Evolutionary conservation across 2,888 invertebrate genomes (phyloP), one percentile per base, ranked within the genome.

Genomic region (Cordylochernes scorpioides): DNA sequence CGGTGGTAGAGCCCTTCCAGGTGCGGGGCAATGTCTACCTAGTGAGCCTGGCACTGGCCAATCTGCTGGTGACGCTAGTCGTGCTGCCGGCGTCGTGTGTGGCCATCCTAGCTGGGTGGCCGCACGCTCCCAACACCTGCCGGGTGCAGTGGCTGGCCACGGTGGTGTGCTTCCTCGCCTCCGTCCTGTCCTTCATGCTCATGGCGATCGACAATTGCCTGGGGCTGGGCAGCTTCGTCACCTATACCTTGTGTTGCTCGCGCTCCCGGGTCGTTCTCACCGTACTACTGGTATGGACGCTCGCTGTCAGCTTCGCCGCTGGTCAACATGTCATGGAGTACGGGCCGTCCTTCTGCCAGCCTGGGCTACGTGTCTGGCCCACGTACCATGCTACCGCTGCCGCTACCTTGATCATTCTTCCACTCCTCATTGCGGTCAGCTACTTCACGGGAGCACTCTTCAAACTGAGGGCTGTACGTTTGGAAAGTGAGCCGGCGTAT

Each of bases 21-120:
- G 31, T 42, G 36, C 10, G 56, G 67, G 69, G 68, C 28, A 69
- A 69, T 50, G 61, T 67, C 16, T 68, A 67, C 49, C 53, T 68
- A 37, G 68, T 66, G 35, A 68, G 66, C 52, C 60, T 68, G 15
- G 72, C 72, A 0, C 44, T 73, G 29, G 64, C 71, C 1, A 73
- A 74, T 45, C 52, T 73, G 27, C 50, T 72, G 12, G 61, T 73
- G 8, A 68, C 71, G 0, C 62, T 65, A 1, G 47, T 64, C 8
- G 66, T 72, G 21, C 62, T 73, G 42, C 70, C 72, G 0, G 61
- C 65, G 0, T 64, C 68, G 1, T 64, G 66, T 1, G 64, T 71
- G 5, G 65, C 69, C 1, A 60, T 73, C 21, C 52, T 73, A 12
- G 68, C 71, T 1, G 68, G 66, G 1, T 49, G 61, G 33, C 52